Evolutionary conservation across 2,888 invertebrate genomes (phyloP).

Genomic region (Aricia artaxerxes): DNA sequence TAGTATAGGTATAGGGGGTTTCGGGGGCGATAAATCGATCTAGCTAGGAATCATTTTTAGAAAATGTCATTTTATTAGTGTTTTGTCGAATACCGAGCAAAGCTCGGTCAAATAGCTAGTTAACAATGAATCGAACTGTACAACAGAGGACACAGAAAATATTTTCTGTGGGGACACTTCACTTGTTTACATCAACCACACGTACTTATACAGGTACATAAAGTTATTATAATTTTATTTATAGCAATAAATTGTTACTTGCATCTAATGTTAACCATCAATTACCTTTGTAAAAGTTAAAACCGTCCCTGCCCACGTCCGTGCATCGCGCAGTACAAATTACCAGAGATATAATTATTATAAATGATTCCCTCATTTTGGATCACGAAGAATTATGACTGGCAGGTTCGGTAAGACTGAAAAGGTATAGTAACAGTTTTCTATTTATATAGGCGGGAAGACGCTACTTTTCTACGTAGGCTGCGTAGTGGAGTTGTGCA

Average conservation of each 20-base stretch:
- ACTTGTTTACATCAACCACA: too few species aligned
- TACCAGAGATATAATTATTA: slow-evolving; percentile 61
- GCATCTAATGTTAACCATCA: too few species aligned
- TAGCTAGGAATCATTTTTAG: too few species aligned
- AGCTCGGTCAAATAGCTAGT: too few species aligned
- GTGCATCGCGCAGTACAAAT: slow-evolving; percentile 52
- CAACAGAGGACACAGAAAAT: too few species aligned
- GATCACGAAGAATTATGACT: slow-evolving; percentile 53
- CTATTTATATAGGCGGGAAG: slow-evolving; percentile 56
- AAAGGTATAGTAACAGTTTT: slow-evolving; percentile 40
- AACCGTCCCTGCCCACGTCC: slow-evolving; percentile 65
- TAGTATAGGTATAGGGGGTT: too few species aligned
- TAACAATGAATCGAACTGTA: too few species aligned
- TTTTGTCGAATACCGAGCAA: too few species aligned
- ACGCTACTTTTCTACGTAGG: slow-evolving; percentile 37
- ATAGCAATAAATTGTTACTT: not conserved
- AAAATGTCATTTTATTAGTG: too few species aligned
- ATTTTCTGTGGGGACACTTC: too few species aligned
- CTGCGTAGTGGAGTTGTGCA: slow-evolving; percentile 32
- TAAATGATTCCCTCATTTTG: slow-evolving; percentile 66
- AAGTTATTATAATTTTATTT: not conserved
- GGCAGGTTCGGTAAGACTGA: slow-evolving; percentile 46
- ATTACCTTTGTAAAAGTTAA: slow-evolving; percentile 74
- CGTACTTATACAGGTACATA: too few species aligned
- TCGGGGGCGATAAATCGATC: too few species aligned